phyloP scores from a whole-genome alignment of 2,113 vertebrate species.

The Sinocyclocheilus grahami region DNA sequence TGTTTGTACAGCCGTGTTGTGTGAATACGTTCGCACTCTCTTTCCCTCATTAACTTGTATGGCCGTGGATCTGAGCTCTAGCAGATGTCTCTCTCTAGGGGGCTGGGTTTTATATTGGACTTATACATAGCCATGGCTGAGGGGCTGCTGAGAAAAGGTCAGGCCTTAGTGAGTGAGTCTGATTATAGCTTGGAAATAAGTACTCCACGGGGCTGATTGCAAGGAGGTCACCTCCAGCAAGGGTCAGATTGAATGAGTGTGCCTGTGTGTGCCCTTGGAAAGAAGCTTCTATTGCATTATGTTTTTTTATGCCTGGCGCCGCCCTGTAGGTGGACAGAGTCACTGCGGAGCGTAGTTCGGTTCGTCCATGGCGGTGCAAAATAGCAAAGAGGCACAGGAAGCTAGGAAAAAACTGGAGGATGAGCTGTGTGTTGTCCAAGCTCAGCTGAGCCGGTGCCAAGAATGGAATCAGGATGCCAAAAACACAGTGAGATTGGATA shows the following conservation, averaged over 20 bases:
- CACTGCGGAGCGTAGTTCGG: conserved; percentile 33
- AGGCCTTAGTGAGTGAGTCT: conserved; percentile 11
- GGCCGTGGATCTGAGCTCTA: conserved; percentile 24
- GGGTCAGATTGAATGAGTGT: conserved; percentile 34
- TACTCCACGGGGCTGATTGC: conserved; percentile 31
- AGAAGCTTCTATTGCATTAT: background rate
- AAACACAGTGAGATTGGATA: conserved; percentile 45
- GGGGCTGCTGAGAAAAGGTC: conserved; percentile 1
- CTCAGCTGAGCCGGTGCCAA: conserved; percentile 43
- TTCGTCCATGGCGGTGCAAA: conserved; percentile 25
- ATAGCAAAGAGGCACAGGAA: conserved; percentile 32
- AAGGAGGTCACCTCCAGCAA: conserved; percentile 31
- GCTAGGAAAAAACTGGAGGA: conserved; percentile 37
- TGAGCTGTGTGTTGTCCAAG: conserved; percentile 35
- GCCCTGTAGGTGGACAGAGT: conserved; percentile 57
- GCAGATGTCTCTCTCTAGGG: conserved; percentile 34
- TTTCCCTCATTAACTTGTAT: conserved; percentile 46
- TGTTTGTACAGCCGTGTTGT: background rate
- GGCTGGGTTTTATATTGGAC: conserved; percentile 29
- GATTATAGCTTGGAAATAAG: conserved; percentile 37
- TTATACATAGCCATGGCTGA: conserved; percentile 31
- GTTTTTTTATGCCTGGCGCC: background rate
- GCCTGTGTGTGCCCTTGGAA: background rate
- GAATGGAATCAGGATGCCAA: conserved; percentile 33
- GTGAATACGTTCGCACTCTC: conserved; percentile 11